These are phyloP conservation scores for Echinops telfairi DNA, from an alignment of 2,113 vertebrate genomes.

Conservation along the genomic window DNA sequence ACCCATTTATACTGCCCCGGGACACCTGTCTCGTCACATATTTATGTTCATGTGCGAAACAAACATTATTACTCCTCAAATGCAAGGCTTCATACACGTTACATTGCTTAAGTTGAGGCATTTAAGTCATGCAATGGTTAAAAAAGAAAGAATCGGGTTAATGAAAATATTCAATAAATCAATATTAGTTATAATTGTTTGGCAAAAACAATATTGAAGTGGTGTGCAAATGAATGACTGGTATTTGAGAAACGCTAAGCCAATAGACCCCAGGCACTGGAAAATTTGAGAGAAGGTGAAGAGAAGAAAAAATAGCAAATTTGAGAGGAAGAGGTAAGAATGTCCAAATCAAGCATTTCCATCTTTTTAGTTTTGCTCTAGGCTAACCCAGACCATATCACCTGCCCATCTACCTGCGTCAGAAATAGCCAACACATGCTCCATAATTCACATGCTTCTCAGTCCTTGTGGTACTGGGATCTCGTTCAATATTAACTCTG, in stretches of 20 bases:
- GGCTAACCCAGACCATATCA: neutral
- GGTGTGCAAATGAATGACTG: neutral
- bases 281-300: neutral
- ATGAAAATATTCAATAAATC: slow-evolving; percentile 49
- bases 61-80: neutral
- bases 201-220: neutral
- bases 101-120: neutral
- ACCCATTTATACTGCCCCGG: neutral
- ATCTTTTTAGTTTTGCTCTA: neutral
- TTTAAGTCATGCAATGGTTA: neutral
- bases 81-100: neutral
- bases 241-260: slow-evolving; percentile 2
- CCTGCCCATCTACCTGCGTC: neutral
- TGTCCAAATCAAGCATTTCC: neutral
- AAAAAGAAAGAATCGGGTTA: neutral
- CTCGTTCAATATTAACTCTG: neutral
- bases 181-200: slow-evolving; percentile 5
- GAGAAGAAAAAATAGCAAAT: neutral
- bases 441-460: too few species aligned
- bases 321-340: neutral
- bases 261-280: neutral
- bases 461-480: accelerated
- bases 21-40: neutral
- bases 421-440: neutral
- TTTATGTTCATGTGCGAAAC: neutral